phyloP scores from a whole-genome alignment of 2,888 invertebrate genomes.

The Nemapogon koenigi region DNA sequence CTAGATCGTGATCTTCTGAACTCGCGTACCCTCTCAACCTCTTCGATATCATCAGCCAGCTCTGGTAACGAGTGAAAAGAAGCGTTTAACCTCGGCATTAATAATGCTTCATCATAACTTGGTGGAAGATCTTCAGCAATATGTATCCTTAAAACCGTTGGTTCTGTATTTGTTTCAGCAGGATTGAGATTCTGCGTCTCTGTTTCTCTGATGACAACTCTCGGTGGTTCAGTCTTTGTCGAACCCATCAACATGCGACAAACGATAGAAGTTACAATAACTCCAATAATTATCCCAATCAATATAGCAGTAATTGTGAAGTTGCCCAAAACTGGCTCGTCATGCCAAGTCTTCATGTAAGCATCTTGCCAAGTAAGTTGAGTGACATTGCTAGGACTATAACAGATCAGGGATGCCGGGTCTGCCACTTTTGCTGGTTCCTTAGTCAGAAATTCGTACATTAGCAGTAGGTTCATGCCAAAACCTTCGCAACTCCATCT shows the following conservation, averaged over 20 bases:
- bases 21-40: conserved; percentile 20
- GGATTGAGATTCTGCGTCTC: conserved; percentile 40
- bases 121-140: conserved; percentile 64
- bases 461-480: conserved; percentile 59
- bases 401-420: conserved; percentile 64
- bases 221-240: conserved; percentile 36
- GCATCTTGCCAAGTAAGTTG: conserved; percentile 74
- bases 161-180: conserved; percentile 20
- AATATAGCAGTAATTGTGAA: conserved; percentile 65
- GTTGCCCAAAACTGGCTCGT: conserved; percentile 34
- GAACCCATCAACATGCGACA: conserved; percentile 56
- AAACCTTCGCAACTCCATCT: conserved; percentile 79
- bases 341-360: conserved; percentile 70
- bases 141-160: conserved; percentile 36
- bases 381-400: conserved; percentile 68
- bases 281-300: conserved; percentile 57
- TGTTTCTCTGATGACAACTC: conserved; percentile 41
- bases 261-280: conserved; percentile 62
- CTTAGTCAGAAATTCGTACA: conserved; percentile 66
- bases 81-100: conserved; percentile 72
- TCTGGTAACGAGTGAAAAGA: conserved; percentile 66
- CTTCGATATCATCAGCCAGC: conserved; percentile 44
- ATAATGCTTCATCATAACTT: conserved; percentile 77
- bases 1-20: conserved; percentile 52
- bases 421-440: conserved; percentile 56